Base-by-base conservation (phyloP, 2,113 vertebrate species). In the Melanerpes aurifrons region DNA sequence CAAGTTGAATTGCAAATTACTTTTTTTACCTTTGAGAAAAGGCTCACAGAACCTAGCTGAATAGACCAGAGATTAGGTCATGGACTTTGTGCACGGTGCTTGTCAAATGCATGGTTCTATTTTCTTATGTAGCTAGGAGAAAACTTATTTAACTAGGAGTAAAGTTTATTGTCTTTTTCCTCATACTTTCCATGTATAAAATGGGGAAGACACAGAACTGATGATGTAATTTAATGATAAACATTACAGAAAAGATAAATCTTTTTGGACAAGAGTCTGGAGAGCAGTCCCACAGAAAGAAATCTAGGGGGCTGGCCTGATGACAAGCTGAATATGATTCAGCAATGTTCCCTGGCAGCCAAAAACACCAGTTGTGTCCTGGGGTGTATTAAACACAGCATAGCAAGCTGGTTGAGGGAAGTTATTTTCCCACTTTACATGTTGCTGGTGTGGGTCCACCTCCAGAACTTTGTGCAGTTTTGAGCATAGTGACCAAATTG, bases 251-350 rank as follows among this genome's bases (percentile, higher is more conserved):
- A 47, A 59, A 24, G 1, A 14, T 15, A 16, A 43, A 19, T 19
- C n/a, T 8, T 29, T 73, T 72, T 68, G 68, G 7, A n/a, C 1
- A 4, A 70, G 18, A 54, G 5, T 10, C 4, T 67, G 32, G 14
- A 56, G 7, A 25, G 13, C 25, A 56, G 25, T 25, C 54, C 25
- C 25, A 56, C 8, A 56, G 15, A 56, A 56, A 56, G 26, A 56
- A 13, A 16, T 28, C 19, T 68, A n/a, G 1, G 3, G 9, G 1
- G 20, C 5, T 37, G 43, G 61, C 7, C 9, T 9, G 2, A 1
- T n/a, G 22, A 1, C 3, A 37, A 17, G 9, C 11, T 54, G n/a
- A 6, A 2, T 3, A 2, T 3, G 10, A 53, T 37, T 8, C 37
- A 37, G 37, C 37, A 37, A 37, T 37, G 37, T 37, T 37, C 37